These are phyloP conservation scores for Quadroppia sp. DNA, from an alignment of 2,888 invertebrate genomes.

Conservation along the genomic window DNA sequence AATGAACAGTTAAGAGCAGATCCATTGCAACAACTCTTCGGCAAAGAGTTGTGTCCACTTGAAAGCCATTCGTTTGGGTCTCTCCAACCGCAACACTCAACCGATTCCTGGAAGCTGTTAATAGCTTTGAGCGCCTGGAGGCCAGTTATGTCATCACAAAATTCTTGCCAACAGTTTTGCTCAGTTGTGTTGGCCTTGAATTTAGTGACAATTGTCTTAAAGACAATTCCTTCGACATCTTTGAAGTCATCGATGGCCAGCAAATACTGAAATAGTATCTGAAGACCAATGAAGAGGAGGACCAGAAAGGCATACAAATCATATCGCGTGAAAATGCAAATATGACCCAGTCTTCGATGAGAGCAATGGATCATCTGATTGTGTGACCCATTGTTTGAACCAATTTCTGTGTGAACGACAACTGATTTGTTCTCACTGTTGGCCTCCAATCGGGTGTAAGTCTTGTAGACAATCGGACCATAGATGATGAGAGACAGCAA, in stretches of 20 bases:
- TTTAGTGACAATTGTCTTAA: not conserved
- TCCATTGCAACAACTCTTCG: not conserved
- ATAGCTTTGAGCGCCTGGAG: not conserved
- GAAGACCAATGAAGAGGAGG: not conserved
- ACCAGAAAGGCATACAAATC: slow-evolving; percentile 1
- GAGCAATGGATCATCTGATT: not conserved
- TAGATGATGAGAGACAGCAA: not conserved
- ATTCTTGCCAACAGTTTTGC: not conserved
- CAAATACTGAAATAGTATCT: not conserved
- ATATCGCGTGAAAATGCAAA: slow-evolving; percentile 14
- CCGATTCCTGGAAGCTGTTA: not conserved
- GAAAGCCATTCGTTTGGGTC: not conserved
- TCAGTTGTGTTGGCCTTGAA: not conserved
- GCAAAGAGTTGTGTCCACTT: not conserved
- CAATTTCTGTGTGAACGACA: not conserved
- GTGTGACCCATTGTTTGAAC: too few relatives aligned
- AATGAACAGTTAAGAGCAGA: not conserved
- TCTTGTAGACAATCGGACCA: not conserved
- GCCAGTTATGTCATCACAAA: not conserved
- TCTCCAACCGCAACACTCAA: slow-evolving; percentile 4
- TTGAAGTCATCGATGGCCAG: not conserved
- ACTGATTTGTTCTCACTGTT: not conserved
- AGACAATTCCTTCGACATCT: not conserved
- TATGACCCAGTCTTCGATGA: not conserved
- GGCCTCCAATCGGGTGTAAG: not conserved